Conservation (phyloP, 2,113 vertebrate species). For the Macroglossus sobrinus region DNA sequence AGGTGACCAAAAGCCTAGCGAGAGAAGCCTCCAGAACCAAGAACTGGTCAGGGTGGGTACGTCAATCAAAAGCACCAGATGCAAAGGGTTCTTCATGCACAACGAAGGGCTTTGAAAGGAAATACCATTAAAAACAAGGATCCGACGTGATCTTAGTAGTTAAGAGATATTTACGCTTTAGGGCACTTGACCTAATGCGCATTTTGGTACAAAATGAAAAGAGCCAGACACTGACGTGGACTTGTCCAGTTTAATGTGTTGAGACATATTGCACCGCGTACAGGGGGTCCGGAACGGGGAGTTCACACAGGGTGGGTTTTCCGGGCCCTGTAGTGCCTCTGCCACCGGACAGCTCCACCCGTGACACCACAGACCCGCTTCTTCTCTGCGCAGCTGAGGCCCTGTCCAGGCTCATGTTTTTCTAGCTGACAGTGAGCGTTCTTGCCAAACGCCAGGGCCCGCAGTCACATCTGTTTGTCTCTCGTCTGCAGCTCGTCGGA, state of each 20-base stretch:
- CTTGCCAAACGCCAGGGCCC: constrained; percentile 92
- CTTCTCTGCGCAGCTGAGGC: constrained; percentile 88
- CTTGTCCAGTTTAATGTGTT: constrained; percentile 38
- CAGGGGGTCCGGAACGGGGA: constrained; percentile 39
- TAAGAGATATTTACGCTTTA: background rate
- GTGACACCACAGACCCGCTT: constrained; percentile 84
- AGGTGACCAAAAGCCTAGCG: background rate
- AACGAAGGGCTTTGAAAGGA: background rate
- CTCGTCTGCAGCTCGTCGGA: constrained; percentile 81
- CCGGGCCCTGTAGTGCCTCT: constrained; percentile 66
- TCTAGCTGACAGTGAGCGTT: constrained; percentile 90
- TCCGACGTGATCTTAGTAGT: background rate
- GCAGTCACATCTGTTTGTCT: constrained; percentile 91
- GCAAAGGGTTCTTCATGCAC: background rate
- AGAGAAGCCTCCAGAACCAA: background rate
- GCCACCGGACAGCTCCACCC: constrained; percentile 70
- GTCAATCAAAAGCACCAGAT: fast-evolving
- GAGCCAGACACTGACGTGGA: background rate
- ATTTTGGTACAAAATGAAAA: background rate
- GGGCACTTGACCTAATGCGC: background rate
- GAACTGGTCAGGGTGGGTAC: no score
- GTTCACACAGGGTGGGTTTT: constrained; percentile 75
- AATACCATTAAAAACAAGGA: background rate
- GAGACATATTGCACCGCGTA: constrained; percentile 31
- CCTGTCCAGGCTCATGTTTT: constrained; percentile 89